Conservation (phyloP, 2,113 vertebrate species). For the Stercorarius parasiticus region DNA sequence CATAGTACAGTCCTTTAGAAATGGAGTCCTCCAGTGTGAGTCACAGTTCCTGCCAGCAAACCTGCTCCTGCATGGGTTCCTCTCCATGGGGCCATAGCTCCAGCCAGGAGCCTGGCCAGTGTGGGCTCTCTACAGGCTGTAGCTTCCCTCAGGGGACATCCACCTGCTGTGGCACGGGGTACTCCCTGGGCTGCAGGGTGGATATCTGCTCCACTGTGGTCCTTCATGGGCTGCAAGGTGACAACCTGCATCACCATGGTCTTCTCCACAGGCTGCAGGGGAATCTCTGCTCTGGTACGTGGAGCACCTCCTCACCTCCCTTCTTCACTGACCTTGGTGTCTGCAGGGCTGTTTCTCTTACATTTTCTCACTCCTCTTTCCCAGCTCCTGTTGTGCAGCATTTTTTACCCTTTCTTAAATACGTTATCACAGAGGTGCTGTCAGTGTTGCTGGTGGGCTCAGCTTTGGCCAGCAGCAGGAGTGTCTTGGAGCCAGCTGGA, state of each 20-base stretch:
- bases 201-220: background rate
- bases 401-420: background rate
- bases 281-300: background rate
- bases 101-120: background rate
- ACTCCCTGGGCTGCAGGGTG: background rate
- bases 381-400: background rate
- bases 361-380: background rate
- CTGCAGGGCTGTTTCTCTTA: background rate
- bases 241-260: background rate
- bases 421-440: background rate
- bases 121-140: background rate
- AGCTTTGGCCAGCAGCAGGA: background rate
- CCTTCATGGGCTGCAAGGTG: background rate
- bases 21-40: background rate
- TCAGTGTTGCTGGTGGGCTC: background rate
- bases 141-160: background rate
- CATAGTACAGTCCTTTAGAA: background rate
- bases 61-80: background rate
- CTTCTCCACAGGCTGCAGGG: background rate
- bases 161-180: background rate
- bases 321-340: background rate
- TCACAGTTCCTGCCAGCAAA: background rate
- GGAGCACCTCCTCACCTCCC: background rate
- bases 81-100: background rate
- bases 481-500: background rate